Percentiles rank a stretch among this genome's conserved stretches.
Evolutionary conservation across 2,113 vertebrate genomes (phyloP).

Genomic region (Seriola dumerili): DNA sequence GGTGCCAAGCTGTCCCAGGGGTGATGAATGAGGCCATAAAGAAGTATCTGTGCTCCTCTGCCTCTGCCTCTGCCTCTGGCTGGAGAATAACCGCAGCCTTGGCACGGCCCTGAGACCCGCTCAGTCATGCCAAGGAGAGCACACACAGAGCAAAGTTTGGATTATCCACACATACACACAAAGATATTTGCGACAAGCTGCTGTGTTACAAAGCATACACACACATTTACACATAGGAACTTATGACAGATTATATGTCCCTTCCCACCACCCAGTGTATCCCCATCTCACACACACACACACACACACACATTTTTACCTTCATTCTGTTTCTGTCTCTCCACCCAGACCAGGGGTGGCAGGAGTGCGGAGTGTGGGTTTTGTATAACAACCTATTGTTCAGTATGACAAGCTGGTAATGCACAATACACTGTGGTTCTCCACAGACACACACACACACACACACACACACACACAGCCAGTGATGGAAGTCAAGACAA

Average conservation of each 20-base stretch:
- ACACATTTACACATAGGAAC: slow-evolving; percentile 39
- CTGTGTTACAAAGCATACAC: slow-evolving; percentile 17
- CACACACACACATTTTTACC: slow-evolving; percentile 34
- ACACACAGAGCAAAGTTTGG: slow-evolving; percentile 19
- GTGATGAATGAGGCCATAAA: slow-evolving; percentile 85
- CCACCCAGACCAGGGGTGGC: slow-evolving; percentile 28
- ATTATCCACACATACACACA: slow-evolving; percentile 16
- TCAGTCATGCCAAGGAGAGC: slow-evolving; percentile 60
- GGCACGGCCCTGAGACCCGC: slow-evolving; percentile 58
- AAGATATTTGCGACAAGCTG: slow-evolving; percentile 29
- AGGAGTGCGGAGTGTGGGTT: slow-evolving; percentile 31
- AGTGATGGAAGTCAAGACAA: slow-evolving; percentile 60
- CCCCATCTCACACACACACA: slow-evolving; percentile 18
- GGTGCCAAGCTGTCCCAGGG: slow-evolving; percentile 75
- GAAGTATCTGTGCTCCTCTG: slow-evolving; percentile 76
- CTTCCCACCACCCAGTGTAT: slow-evolving; percentile 41
- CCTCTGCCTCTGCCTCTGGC: slow-evolving; percentile 68
- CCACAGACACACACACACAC: slow-evolving; percentile 27
- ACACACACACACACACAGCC: slow-evolving; percentile 13
- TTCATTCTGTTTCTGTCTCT: slow-evolving; percentile 42
- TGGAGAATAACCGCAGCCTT: slow-evolving; percentile 76
- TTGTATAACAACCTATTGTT: slow-evolving; percentile 72
- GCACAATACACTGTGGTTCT: slow-evolving; percentile 53
- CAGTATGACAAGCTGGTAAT: slow-evolving; percentile 54
- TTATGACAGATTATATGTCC: slow-evolving; percentile 61